Evolutionary conservation across 2,888 invertebrate species (phyloP).

Genomic region (Trichacis sp.): DNA sequence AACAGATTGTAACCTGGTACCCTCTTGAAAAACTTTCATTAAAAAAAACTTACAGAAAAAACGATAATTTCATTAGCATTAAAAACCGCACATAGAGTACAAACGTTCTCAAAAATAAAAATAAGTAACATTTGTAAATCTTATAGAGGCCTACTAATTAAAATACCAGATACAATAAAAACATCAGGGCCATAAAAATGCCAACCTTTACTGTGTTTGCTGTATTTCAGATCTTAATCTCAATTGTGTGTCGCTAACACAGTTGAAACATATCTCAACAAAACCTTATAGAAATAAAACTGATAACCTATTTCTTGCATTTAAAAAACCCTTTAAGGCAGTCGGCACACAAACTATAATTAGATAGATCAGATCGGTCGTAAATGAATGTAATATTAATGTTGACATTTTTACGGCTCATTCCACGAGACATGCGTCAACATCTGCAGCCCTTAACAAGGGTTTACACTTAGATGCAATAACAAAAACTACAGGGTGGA

Average conservation of each 20-base stretch:
- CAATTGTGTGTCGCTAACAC: constrained; percentile 19
- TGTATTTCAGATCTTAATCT: constrained; percentile 15
- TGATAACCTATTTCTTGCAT: constrained; percentile 19
- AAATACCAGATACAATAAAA: constrained; percentile 33
- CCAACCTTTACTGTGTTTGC: constrained; percentile 17
- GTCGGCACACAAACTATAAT: constrained; percentile 18
- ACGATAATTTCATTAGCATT: constrained; percentile 34
- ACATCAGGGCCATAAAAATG: constrained; percentile 24
- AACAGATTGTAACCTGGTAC: constrained; percentile 10
- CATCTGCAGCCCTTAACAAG: not conserved
- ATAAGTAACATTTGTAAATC: constrained; percentile 23
- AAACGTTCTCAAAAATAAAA: constrained; percentile 34
- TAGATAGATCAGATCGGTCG: constrained; percentile 19
- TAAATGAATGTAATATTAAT: constrained; percentile 10
- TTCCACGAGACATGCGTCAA: not conserved
- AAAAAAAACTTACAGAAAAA: constrained; percentile 22
- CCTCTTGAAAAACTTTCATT: constrained; percentile 16
- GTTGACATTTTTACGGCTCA: not conserved
- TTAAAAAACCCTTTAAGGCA: constrained; percentile 13
- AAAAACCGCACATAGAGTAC: constrained; percentile 37
- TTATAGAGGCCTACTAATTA: constrained; percentile 19
- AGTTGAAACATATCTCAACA: constrained; percentile 18
- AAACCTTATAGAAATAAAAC: constrained; percentile 5
- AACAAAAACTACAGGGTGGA: not conserved
- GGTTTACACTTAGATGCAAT: not conserved